Evolutionary conservation across 2,113 vertebrate species (phyloP).

Genomic region (Leptosomus discolor): DNA sequence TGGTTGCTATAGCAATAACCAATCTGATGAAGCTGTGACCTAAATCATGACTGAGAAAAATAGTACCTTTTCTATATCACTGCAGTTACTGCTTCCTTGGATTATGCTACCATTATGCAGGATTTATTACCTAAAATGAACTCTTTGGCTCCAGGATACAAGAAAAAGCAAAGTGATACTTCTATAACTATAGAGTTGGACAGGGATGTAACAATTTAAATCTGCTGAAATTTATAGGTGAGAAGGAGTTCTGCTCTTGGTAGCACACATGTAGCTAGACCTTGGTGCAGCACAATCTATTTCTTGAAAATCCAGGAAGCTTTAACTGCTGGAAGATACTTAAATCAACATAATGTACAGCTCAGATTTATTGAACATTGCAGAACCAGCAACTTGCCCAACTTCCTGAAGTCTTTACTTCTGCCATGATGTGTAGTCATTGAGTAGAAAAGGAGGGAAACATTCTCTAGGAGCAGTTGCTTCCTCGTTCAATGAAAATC

Average conservation of each 20-base stretch:
- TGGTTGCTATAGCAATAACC: constrained; percentile 88
- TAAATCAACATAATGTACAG: neutral
- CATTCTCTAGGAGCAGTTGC: neutral
- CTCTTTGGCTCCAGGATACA: constrained; percentile 22
- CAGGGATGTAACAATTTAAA: neutral
- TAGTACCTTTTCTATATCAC: constrained; percentile 62
- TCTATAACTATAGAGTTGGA: neutral
- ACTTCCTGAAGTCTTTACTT: neutral
- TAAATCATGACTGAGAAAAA: constrained; percentile 78
- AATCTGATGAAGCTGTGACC: constrained; percentile 81
- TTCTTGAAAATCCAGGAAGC: constrained; percentile 3
- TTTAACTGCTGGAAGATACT: neutral
- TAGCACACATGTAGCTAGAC: neutral
- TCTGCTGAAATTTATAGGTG: neutral
- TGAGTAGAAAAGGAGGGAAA: neutral
- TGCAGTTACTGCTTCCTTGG: constrained; percentile 32
- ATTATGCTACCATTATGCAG: neutral
- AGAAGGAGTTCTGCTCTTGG: neutral
- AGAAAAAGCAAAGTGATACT: neutral
- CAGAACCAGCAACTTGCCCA: neutral
- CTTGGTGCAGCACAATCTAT: neutral
- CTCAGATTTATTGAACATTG: neutral
- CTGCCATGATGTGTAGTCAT: neutral
- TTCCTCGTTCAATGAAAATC: neutral
- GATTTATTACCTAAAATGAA: constrained; percentile 65